These are phyloP conservation scores for Galerucella nymphaeae DNA, from an alignment of 2,888 invertebrate species.

Conservation along the genomic window DNA sequence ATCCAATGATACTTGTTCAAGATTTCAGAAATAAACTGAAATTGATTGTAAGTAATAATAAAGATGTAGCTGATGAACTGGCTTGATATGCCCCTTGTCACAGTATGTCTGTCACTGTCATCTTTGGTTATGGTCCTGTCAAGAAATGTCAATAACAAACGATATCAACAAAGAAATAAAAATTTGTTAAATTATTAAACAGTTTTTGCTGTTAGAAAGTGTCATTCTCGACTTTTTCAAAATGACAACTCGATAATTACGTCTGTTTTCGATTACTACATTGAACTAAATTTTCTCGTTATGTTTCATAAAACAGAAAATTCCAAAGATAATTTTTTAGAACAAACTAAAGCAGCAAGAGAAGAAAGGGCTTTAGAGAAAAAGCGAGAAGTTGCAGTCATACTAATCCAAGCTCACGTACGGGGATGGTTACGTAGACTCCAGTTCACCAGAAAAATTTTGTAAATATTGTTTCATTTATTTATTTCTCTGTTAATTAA, in stretches of 20 bases:
- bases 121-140: too few relatives aligned
- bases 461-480: conserved; percentile 70
- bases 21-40: too few relatives aligned
- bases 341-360: conserved; percentile 90
- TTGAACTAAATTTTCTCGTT: conserved; percentile 18
- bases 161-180: conserved; percentile 13
- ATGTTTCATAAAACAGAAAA: conserved; percentile 75
- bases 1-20: too few relatives aligned
- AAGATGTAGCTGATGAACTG: too few relatives aligned
- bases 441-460: conserved; percentile 72
- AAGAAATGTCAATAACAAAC: conserved; percentile 11
- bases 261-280: background rate
- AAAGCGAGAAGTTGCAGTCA: conserved; percentile 79
- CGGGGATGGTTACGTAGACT: conserved; percentile 80
- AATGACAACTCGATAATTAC: conserved; percentile 33
- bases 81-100: too few relatives aligned
- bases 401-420: conserved; percentile 79
- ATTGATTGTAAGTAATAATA: too few relatives aligned
- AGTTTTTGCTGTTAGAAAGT: background rate
- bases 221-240: conserved; percentile 7
- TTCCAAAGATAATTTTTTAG: conserved; percentile 83
- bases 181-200: background rate
- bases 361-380: conserved; percentile 90
- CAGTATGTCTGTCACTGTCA: too few relatives aligned
- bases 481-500: background rate